Conservation (phyloP, 2,797 vertebrate genomes). For the Lacerta agilis region DNA sequence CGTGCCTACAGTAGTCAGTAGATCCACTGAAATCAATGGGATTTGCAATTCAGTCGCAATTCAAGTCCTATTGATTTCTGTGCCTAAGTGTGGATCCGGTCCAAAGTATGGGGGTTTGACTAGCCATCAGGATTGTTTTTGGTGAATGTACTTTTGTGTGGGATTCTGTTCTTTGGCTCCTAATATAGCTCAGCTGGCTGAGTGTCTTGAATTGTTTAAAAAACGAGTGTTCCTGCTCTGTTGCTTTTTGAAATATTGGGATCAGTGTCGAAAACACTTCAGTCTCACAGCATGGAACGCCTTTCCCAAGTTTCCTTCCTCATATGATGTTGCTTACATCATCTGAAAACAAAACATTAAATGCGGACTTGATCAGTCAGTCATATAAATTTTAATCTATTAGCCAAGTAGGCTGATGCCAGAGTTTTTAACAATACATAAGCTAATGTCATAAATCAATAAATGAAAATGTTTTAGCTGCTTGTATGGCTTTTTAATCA, state of each 20-base stretch:
- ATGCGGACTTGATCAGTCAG: background rate
- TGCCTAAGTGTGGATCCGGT: background rate
- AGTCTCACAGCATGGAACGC: background rate
- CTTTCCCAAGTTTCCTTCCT: background rate
- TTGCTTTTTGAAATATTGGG: background rate
- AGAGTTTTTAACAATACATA: background rate
- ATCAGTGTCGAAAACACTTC: background rate
- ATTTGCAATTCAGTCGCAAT: background rate
- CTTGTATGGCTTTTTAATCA: background rate
- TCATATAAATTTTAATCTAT: background rate
- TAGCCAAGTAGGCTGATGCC: background rate
- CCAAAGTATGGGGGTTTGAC: background rate
- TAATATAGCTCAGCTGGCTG: background rate
- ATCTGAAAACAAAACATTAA: background rate
- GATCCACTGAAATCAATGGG: no score
- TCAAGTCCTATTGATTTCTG: no score
- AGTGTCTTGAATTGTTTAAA: background rate
- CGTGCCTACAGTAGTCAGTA: no score
- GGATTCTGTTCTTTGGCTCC: background rate
- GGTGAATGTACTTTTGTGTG: background rate
- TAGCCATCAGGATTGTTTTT: background rate
- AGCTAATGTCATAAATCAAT: background rate
- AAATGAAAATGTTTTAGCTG: background rate
- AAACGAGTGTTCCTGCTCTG: background rate
- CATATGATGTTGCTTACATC: no score